These are phyloP conservation scores for Metaphire vulgaris DNA, from an alignment of 1,140 invertebrate species.

Conservation along the genomic window DNA sequence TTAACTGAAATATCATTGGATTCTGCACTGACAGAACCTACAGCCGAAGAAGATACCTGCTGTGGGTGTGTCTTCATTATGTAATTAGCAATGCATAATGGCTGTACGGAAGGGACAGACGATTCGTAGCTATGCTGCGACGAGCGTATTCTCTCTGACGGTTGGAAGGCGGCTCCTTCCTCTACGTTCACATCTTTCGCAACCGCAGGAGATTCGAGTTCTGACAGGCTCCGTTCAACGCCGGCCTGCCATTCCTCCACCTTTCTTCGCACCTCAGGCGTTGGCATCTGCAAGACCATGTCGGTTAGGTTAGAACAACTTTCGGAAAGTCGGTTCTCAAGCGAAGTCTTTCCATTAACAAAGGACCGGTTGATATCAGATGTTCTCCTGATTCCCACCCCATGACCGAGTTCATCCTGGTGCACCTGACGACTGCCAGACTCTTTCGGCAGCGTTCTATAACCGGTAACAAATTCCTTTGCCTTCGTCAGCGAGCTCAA, in stretches of 20 bases:
- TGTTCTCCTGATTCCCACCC: slow-evolving; percentile 35
- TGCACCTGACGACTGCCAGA: slow-evolving; percentile 77
- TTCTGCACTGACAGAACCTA: neutral
- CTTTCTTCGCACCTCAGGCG: slow-evolving; percentile 27
- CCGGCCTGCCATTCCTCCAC: slow-evolving; percentile 30
- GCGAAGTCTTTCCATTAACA: slow-evolving; percentile 39
- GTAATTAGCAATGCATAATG: neutral
- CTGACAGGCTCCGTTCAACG: slow-evolving; percentile 24
- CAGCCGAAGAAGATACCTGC: neutral
- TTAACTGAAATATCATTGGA: neutral
- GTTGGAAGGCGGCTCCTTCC: neutral
- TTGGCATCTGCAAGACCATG: slow-evolving; percentile 21
- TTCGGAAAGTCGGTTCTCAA: slow-evolving; percentile 35
- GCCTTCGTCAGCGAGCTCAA: neutral
- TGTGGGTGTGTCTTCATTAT: neutral
- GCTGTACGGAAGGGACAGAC: neutral
- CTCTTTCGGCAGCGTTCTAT: slow-evolving; percentile 88
- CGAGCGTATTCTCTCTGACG: neutral
- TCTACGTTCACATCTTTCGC: neutral
- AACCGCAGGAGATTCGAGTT: slow-evolving; percentile 14
- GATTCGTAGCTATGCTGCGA: neutral
- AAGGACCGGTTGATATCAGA: slow-evolving; percentile 40
- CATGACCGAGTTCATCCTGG: slow-evolving; percentile 33
- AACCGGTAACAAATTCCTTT: slow-evolving; percentile 53
- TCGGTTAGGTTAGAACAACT: slow-evolving; percentile 20